phyloP scores from a whole-genome alignment of 2,888 invertebrate genomes.

The Spilarctia lutea region DNA sequence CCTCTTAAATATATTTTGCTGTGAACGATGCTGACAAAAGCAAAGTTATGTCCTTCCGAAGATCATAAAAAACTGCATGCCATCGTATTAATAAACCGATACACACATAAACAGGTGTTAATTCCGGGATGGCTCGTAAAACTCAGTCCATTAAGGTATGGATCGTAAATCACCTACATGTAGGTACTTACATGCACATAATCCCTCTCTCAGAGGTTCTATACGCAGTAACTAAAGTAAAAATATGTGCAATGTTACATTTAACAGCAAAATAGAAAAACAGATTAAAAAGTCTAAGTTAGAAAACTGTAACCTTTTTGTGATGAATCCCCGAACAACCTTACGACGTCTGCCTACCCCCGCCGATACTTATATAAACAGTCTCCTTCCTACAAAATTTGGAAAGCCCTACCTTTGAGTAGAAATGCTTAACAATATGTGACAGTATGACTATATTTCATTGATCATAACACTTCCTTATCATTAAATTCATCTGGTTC shows the following conservation, averaged over 20 bases:
- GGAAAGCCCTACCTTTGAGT: neutral
- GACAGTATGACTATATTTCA: slow-evolving; percentile 6
- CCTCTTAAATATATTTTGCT: neutral
- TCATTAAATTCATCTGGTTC: neutral
- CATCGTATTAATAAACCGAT: slow-evolving; percentile 3
- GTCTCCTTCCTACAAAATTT: neutral
- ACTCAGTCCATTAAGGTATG: neutral
- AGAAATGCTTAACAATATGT: neutral
- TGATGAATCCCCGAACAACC: neutral
- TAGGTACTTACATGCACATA: neutral
- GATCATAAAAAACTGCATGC: slow-evolving; percentile 10
- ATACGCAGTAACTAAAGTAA: neutral
- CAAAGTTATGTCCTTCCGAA: slow-evolving; percentile 1
- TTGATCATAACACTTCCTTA: slow-evolving; percentile 2
- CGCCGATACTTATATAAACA: neutral
- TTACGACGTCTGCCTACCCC: too few relatives aligned
- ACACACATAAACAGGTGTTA: slow-evolving; percentile 7
- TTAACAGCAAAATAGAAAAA: neutral
- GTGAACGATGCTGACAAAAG: neutral
- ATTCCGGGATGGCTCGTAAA: slow-evolving; percentile 7
- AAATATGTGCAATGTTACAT: neutral
- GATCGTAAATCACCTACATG: neutral
- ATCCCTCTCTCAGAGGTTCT: neutral
- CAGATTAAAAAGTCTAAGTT: neutral
- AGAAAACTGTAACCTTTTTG: neutral